Conservation (phyloP, 2,113 vertebrate genomes). For the Neolamprologus sp. region DNA sequence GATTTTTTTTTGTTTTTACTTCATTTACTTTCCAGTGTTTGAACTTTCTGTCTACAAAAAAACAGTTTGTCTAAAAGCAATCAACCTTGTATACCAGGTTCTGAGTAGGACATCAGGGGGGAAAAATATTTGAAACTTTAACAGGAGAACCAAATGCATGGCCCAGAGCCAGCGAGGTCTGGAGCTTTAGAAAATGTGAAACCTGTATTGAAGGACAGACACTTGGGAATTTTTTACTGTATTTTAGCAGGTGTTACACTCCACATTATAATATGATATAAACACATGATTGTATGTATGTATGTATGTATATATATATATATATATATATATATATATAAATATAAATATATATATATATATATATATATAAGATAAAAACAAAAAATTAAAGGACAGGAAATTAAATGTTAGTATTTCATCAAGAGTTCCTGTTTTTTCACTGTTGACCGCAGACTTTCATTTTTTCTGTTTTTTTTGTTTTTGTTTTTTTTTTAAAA, state of each 20-base stretch:
- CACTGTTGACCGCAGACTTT: not conserved
- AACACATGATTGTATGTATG: too few relatives aligned
- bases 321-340: too few relatives aligned
- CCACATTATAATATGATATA: not conserved
- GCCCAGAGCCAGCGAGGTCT: not conserved
- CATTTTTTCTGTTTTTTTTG: not conserved
- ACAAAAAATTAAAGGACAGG: not conserved
- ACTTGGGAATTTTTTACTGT: not conserved
- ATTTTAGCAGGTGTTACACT: not conserved
- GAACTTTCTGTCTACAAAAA: too few relatives aligned
- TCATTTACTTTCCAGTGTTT: too few relatives aligned
- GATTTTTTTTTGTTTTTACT: too few relatives aligned
- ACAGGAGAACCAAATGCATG: too few relatives aligned
- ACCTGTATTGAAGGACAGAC: rapidly evolving
- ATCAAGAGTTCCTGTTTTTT: not conserved
- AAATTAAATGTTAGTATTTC: not conserved
- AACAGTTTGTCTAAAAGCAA: too few relatives aligned
- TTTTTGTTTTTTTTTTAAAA: not conserved
- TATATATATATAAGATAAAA: not conserved
- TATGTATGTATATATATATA: too few relatives aligned
- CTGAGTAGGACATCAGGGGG: too few relatives aligned
- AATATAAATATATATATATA: not conserved
- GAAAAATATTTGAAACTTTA: too few relatives aligned
- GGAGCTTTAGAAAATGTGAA: not conserved
- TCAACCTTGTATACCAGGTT: rapidly evolving